A percentile compares a stretch with the other conserved stretches of the same genome.
Conservation (phyloP, 2,113 vertebrate genomes). For the Corydoras maculifer region DNA sequence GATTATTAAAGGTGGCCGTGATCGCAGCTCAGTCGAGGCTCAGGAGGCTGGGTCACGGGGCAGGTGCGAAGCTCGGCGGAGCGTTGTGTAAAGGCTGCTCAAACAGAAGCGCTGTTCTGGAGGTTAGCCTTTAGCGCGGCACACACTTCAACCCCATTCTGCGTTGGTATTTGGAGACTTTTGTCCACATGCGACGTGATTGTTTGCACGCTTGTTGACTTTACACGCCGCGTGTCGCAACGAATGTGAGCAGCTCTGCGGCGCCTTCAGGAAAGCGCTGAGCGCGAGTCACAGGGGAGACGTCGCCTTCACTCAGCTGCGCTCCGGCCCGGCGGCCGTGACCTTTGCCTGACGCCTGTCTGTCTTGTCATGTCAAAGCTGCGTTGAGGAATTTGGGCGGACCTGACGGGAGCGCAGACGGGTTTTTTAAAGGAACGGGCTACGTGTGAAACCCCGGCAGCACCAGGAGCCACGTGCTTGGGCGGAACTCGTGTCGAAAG, state of each 20-base stretch:
- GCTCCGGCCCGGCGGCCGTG: conserved; percentile 13
- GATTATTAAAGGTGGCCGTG: too few relatives aligned
- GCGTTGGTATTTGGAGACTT: not conserved
- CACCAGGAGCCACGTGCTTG: not conserved
- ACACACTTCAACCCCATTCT: not conserved
- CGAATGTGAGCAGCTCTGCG: not conserved
- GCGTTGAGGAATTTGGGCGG: conserved; percentile 14
- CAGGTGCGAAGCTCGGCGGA: not conserved
- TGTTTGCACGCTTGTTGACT: not conserved
- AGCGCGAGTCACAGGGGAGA: conserved; percentile 18
- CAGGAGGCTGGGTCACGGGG: not conserved
- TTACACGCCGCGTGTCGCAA: not conserved
- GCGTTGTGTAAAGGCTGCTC: not conserved
- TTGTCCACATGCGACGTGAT: conserved; percentile 10
- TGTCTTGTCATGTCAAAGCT: conserved; percentile 32
- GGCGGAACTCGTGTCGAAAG: too few relatives aligned
- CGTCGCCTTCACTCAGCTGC: conserved; percentile 16
- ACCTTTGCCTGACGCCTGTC: conserved; percentile 41
- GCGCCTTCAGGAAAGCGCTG: not conserved
- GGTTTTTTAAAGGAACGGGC: not conserved
- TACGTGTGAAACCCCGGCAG: conserved; percentile 8
- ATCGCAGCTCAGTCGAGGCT: not conserved
- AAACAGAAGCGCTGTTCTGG: not conserved
- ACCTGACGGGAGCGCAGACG: conserved; percentile 5
- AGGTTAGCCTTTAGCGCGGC: not conserved